Percentiles rank a stretch among this genome's conserved stretches.
Evolutionary conservation across 92 coral and sea anemone species (phyloP).

Genomic region (Actinostola sp.): DNA sequence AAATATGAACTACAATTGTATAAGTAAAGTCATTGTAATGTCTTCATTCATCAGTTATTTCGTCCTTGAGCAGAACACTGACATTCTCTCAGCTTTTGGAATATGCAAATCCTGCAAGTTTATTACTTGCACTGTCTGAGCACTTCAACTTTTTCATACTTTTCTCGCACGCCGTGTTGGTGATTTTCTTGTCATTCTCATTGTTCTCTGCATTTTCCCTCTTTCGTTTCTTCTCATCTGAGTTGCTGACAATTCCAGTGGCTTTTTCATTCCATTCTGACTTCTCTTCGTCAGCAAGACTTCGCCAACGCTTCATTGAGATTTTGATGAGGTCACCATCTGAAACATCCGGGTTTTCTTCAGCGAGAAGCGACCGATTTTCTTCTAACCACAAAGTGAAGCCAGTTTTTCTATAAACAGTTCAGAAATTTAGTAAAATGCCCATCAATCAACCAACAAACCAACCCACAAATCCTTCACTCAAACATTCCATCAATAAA

Average conservation of each 20-base stretch:
- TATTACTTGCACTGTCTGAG: constrained; percentile 45
- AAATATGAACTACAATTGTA: no score
- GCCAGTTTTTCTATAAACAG: constrained; percentile 67
- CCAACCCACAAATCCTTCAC: no score
- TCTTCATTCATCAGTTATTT: neutral
- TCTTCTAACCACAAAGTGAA: constrained; percentile 86
- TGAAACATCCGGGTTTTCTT: constrained; percentile 79
- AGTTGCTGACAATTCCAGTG: constrained; percentile 44
- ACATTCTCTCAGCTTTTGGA: constrained; percentile 45
- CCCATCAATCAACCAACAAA: no score
- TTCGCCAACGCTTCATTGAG: constrained; percentile 88
- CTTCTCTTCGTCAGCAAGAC: constrained; percentile 72
- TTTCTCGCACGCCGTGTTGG: constrained; percentile 49
- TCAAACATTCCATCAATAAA: no score
- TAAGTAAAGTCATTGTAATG: no score
- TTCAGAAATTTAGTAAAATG: no score
- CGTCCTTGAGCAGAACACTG: no score
- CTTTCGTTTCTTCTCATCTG: constrained; percentile 74
- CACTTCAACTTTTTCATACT: constrained; percentile 50
- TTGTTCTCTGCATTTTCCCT: constrained; percentile 62
- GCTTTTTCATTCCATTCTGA: constrained; percentile 80
- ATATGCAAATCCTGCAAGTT: constrained; percentile 89
- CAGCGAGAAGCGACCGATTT: constrained; percentile 54
- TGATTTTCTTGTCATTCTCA: constrained; percentile 40
- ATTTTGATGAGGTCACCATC: constrained; percentile 74